phyloP scores from a whole-genome alignment of 1,140 invertebrate species.

The Rhagoletis zephyria region DNA sequence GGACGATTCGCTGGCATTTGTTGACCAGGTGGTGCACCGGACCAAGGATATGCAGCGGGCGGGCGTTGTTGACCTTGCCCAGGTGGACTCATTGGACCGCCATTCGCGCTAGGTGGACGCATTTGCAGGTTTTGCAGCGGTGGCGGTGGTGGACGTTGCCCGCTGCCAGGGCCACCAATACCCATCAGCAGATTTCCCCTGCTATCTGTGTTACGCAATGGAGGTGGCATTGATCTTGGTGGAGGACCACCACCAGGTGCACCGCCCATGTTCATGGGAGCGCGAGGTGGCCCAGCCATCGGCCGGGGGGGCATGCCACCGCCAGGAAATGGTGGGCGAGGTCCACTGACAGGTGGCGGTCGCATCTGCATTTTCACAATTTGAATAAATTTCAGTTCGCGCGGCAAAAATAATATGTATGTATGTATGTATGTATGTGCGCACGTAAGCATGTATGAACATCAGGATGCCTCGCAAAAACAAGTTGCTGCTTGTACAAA shows the following conservation, averaged over 20 bases:
- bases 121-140: conserved; percentile 63
- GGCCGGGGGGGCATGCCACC: conserved; percentile 63
- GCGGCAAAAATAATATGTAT: neutral
- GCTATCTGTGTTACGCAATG: conserved; percentile 68
- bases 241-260: conserved; percentile 60
- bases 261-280: conserved; percentile 62
- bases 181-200: conserved; percentile 69
- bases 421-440: neutral
- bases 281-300: conserved; percentile 60
- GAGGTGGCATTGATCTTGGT: conserved; percentile 58
- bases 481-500: no score
- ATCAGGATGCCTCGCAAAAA: no score
- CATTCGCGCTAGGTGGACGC: conserved; percentile 61
- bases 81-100: conserved; percentile 66
- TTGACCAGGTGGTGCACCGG: conserved; percentile 56
- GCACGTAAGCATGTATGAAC: neutral
- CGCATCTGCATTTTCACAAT: conserved; percentile 44
- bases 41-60: conserved; percentile 66
- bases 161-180: conserved; percentile 55
- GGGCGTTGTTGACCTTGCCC: conserved; percentile 67
- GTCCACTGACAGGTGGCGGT: conserved; percentile 36
- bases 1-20: conserved; percentile 65
- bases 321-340: neutral
- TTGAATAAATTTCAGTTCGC: neutral
- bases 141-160: conserved; percentile 59